Evolutionary conservation across 2,113 vertebrate species (phyloP).

Genomic region (Collichthys lucidus): DNA sequence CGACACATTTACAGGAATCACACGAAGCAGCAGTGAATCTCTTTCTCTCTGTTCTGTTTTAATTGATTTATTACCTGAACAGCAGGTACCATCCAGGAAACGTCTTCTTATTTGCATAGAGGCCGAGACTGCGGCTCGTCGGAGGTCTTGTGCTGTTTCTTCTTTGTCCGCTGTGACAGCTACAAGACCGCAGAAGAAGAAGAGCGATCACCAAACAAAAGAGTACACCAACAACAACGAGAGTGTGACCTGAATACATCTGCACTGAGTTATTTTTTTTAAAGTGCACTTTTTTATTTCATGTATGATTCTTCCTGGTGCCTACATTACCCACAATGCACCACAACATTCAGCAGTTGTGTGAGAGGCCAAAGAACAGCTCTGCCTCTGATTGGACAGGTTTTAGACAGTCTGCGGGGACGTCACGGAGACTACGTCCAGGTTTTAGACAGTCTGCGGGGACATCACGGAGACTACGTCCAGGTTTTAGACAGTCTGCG

Average conservation of each 20-base stretch:
- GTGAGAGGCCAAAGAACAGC: no score
- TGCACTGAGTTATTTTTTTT: background rate
- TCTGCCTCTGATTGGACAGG: no score
- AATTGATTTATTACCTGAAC: background rate
- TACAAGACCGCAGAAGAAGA: constrained; percentile 14
- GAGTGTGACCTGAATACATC: background rate
- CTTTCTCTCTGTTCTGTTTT: background rate
- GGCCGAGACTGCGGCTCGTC: background rate
- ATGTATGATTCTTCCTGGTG: no score
- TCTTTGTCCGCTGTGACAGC: constrained; percentile 24
- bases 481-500: no score
- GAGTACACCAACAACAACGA: background rate
- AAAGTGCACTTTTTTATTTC: no score
- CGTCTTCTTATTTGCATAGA: background rate
- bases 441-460: no score
- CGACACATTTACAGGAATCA: no score
- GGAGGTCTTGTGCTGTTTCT: background rate
- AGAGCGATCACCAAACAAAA: background rate
- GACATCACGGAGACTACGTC: no score
- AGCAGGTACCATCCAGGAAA: background rate
- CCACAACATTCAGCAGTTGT: no score
- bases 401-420: no score
- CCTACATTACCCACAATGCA: no score
- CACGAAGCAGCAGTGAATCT: background rate
- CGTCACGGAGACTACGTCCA: no score